phyloP scores from a whole-genome alignment of 2,888 invertebrate species.

The Drosophila koepferae region DNA sequence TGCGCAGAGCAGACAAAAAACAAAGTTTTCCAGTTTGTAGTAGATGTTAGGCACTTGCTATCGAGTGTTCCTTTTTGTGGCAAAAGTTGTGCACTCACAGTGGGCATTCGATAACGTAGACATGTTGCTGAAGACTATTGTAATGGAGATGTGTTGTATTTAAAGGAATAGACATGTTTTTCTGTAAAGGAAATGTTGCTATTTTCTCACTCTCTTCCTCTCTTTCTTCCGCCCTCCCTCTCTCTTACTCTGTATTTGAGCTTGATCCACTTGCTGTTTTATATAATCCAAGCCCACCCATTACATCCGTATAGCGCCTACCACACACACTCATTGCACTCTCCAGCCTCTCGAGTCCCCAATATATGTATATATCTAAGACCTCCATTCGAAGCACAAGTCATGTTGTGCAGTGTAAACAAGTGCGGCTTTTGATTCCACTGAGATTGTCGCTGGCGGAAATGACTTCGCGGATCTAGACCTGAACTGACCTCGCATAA shows the following conservation, averaged over 20 bases:
- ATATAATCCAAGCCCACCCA: not conserved
- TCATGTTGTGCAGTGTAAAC: constrained; percentile 25
- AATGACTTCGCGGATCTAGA: not conserved
- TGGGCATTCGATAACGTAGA: too few species aligned
- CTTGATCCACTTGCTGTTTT: not conserved
- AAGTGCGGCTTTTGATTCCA: constrained; percentile 10
- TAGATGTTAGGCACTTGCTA: not conserved
- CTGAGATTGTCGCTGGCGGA: constrained; percentile 12
- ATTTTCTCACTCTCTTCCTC: too few species aligned
- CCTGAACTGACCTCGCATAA: constrained; percentile 12
- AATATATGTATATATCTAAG: not conserved
- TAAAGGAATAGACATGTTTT: too few species aligned
- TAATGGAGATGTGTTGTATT: too few species aligned
- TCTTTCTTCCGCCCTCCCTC: too few species aligned
- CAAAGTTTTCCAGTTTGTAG: not conserved
- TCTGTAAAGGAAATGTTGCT: too few species aligned
- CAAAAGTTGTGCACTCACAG: not conserved
- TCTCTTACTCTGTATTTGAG: not conserved
- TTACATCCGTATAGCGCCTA: not conserved
- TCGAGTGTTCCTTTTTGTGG: not conserved
- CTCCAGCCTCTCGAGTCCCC: not conserved
- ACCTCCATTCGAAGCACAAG: not conserved
- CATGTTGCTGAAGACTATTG: too few species aligned
- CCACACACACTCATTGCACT: not conserved
- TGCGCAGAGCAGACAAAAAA: not conserved